Base-by-base conservation (phyloP, 1,140 invertebrate species). In the Proctacanthus coquilletti region DNA sequence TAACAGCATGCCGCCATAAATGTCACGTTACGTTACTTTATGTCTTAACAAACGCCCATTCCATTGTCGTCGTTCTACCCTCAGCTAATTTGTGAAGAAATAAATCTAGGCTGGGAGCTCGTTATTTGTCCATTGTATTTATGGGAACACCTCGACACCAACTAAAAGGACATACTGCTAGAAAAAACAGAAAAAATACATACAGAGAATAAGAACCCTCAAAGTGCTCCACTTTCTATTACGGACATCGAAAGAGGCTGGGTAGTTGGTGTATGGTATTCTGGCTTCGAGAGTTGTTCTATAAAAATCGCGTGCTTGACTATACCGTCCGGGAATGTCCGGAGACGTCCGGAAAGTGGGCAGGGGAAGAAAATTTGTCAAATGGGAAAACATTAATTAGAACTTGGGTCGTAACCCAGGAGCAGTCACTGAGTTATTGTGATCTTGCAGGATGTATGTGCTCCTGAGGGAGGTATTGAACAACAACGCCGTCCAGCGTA, bases 81-180 rank as follows among this genome's bases (percentile, higher is more conserved):
- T 54, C 51, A 50, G 51, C 49, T 55, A 52, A 47, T 42, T 45
- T 40, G 45, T 35, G 50, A 53, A 51, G 52, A 53, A 55, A 55
- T 55, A 55, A 55, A 55, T 55, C 52, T 55, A 53, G 49, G 52
- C 56, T 56, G 50, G 44, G 51, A 49, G 53, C 50, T 56, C 52
- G 52, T 55, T 56, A 55, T 50, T 53, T 43, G 45, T 38, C 48
- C 49, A 54, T 54, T 51, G 51, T 53, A 42, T 42, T 42, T 42
- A 38, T 38, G 40, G 36, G 15, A 42, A 42, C 40, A 42, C 40
- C 40, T 42, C 40, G 23, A 21, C 40, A 42, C 34, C 32, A 36
- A 27, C 23, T 27, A 27, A 27, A n/a, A n/a, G n/a, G n/a, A n/a
- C n/a, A n/a, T n/a, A n/a, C n/a, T n/a, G n/a, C 23, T 13, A 8